These are phyloP conservation scores for Corythornis madagascariensis DNA, from an alignment of 2,113 vertebrate species.

Conservation along the genomic window DNA sequence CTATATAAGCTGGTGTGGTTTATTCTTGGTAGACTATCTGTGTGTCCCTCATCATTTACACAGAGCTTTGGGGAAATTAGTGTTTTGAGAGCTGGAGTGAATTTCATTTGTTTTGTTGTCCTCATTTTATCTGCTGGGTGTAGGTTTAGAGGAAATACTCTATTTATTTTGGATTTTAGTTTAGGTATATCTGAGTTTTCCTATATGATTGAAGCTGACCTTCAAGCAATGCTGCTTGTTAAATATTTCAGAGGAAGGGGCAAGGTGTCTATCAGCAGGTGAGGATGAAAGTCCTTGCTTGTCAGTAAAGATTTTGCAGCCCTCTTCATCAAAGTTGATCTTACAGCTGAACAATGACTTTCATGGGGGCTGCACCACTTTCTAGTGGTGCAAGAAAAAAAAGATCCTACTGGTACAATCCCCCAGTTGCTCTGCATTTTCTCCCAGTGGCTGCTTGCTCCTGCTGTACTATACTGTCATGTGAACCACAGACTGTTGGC, in stretches of 20 bases:
- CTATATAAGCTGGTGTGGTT: background rate
- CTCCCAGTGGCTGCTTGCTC: background rate
- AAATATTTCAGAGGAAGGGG: background rate
- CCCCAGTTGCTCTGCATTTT: background rate
- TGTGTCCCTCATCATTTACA: background rate
- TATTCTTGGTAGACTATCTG: background rate
- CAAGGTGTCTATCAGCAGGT: background rate
- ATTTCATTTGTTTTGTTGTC: background rate
- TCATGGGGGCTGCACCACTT: background rate
- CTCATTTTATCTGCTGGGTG: background rate
- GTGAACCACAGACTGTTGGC: background rate
- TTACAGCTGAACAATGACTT: background rate
- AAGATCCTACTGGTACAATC: background rate
- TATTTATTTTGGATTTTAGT: slow-evolving; percentile 6
- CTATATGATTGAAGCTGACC: background rate
- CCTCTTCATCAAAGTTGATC: background rate
- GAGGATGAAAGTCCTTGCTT: background rate
- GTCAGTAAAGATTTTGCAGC: background rate
- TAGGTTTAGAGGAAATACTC: background rate
- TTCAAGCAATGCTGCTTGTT: background rate
- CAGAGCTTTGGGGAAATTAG: background rate
- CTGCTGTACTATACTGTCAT: background rate
- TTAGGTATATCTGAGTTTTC: background rate
- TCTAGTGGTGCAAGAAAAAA: background rate
- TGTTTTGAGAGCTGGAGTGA: background rate